A percentile compares a stretch with the other conserved stretches of the same genome.
phyloP scores from a whole-genome alignment of 2,888 invertebrate species.

The Bembecia ichneumoniformis region DNA sequence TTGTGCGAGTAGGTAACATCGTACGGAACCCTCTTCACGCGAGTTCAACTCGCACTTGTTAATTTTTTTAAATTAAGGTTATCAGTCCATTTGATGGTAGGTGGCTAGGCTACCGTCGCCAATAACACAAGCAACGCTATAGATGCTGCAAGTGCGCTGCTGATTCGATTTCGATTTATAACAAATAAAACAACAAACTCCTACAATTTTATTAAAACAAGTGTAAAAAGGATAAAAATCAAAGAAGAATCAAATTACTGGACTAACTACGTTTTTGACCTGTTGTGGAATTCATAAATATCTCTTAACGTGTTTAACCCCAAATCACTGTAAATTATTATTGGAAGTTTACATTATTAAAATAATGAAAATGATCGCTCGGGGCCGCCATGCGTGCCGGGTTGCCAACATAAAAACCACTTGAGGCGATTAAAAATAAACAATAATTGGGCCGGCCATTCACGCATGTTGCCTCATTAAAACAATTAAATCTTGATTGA shows the following conservation, averaged over 20 bases:
- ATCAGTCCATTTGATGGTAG: too few relatives aligned
- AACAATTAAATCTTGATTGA: conserved; percentile 74
- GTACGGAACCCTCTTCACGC: too few relatives aligned
- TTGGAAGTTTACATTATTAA: conserved; percentile 73
- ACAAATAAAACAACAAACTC: too few relatives aligned
- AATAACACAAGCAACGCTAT: too few relatives aligned
- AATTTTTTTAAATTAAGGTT: too few relatives aligned
- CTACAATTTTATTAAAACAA: too few relatives aligned
- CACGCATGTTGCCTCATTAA: conserved; percentile 72
- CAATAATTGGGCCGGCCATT: conserved; percentile 72
- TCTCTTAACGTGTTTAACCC: conserved; percentile 70
- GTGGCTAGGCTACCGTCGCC: too few relatives aligned
- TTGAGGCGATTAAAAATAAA: conserved; percentile 73
- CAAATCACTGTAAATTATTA: conserved; percentile 72
- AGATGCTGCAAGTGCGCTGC: too few relatives aligned
- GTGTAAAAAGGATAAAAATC: conserved; percentile 16
- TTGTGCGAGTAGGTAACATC: too few relatives aligned
- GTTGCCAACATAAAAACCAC: conserved; percentile 70
- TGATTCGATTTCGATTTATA: too few relatives aligned
- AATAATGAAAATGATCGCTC: conserved; percentile 72
- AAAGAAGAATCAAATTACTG: conserved; percentile 52
- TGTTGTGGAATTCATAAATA: conserved; percentile 62
- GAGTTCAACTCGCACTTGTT: too few relatives aligned
- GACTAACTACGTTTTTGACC: conserved; percentile 42
- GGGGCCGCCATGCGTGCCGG: conserved; percentile 63